Base-by-base conservation (phyloP, 2,113 vertebrate species). In the Heptranchias perlo region DNA sequence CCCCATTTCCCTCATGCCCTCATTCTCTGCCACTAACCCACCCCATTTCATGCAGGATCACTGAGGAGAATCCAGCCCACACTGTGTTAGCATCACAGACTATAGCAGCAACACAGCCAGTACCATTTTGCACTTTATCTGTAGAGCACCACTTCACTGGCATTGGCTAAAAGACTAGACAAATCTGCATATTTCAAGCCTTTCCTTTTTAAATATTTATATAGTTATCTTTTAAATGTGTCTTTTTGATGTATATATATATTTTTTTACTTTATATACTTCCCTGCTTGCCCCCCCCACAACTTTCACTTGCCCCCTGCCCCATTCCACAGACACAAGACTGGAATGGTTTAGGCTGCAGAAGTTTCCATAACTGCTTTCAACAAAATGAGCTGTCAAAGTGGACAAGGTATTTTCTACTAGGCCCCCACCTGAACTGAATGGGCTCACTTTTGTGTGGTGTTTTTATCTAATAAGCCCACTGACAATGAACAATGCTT, bases 391-490 rank as follows among this genome's bases (percentile, higher is more conserved):
- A 94, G 25, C 44, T 95, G 65, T 69, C 64, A 69, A 95, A 69
- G 25, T n/a, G n/a, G n/a, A n/a, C n/a, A n/a, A n/a, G n/a, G n/a
- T 95, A 95, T 49, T 95, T 95, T 95, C 94, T 73, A 69, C 25
- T 69, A 6, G 47, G 94, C 65, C 47, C 65, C 65, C 44, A 52
- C 25, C 44, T 52, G 39, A 69, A 69, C 7, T 47, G 39, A 94
- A 49, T 1, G 13, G 92, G 23, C 64, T 49, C 44, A 67, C 11
- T 73, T 95, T 52, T 67, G 64, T 35, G 25, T 35, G 47, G 65
- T 28, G 44, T 14, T 52, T 93, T 69, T 95, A 69, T 47, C 94
- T 35, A 73, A 54, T 4, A 69, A 69, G 7, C 93, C 64, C 94
- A 95, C 25, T 49, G 65, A 95, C 65, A 95, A 95, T 52, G 47